phyloP scores from a whole-genome alignment of 2,113 vertebrate genomes.

The Dasyprocta punctata region DNA sequence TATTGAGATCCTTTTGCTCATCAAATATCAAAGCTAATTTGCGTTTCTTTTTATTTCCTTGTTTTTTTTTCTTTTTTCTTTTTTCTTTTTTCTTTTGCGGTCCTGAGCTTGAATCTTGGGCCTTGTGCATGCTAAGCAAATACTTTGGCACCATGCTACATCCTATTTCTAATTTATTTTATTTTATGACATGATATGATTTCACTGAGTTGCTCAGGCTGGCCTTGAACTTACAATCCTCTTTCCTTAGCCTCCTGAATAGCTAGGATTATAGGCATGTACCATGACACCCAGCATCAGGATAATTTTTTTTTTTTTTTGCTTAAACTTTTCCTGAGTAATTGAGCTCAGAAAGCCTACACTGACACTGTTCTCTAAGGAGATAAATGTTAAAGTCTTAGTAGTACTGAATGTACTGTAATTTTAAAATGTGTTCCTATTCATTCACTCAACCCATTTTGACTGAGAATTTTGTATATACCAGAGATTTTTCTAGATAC shows the following conservation, averaged over 20 bases:
- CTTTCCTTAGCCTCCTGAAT: not conserved
- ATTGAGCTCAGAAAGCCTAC: not conserved
- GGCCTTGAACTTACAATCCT: not conserved
- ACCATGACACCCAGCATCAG: not conserved
- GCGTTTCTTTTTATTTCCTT: no score
- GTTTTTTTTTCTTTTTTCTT: not conserved
- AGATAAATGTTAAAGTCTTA: not conserved
- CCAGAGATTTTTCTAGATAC: not conserved
- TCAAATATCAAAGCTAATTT: not conserved
- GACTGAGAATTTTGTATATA: not conserved
- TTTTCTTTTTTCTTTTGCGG: not conserved
- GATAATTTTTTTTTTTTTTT: slow-evolving; percentile 37
- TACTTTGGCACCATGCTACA: not conserved
- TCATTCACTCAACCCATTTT: not conserved
- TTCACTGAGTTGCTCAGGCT: not conserved
- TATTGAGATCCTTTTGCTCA: not conserved
- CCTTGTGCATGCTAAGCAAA: not conserved
- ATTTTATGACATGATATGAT: not conserved
- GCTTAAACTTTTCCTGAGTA: not conserved
- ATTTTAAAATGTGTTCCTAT: not conserved
- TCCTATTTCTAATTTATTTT: not conserved
- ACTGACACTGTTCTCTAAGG: not conserved
- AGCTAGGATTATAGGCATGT: not conserved
- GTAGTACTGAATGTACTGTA: not conserved
- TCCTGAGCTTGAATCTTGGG: not conserved